Evolutionary conservation across 2,797 vertebrate genomes (phyloP).

Genomic region (Momotus momota): DNA sequence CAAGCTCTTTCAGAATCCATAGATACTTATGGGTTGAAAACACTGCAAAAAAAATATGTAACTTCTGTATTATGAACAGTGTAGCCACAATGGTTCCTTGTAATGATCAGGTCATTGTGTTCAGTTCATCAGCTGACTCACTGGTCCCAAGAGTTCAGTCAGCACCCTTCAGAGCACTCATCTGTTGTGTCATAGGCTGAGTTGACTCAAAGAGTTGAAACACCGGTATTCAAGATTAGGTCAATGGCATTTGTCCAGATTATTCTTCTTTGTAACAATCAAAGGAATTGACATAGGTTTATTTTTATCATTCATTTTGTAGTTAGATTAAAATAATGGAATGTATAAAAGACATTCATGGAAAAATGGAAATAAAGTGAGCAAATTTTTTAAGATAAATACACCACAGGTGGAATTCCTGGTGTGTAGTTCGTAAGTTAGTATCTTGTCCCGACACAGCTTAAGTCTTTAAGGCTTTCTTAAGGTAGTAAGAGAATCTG

Average conservation of each 20-base stretch:
- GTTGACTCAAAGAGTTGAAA: not conserved
- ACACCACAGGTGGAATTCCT: not conserved
- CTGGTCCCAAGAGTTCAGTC: not conserved
- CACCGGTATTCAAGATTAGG: not conserved
- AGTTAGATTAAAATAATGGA: not conserved
- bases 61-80: not conserved
- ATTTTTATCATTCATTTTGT: not conserved
- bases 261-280: not conserved
- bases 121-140: not conserved
- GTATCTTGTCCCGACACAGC: not conserved
- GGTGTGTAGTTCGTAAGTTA: not conserved
- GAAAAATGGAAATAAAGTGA: not conserved
- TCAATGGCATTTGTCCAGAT: not conserved
- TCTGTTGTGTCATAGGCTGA: not conserved
- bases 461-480: not conserved
- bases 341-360: not conserved
- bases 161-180: not conserved
- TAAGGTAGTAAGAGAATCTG: not conserved
- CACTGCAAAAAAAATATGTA: not conserved
- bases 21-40: not conserved
- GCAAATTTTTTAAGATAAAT: not conserved
- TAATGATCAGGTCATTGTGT: not conserved
- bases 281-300: not conserved
- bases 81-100: not conserved
- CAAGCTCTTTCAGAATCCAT: not conserved